Percentiles rank a stretch among this genome's conserved stretches.
These are phyloP conservation scores for Crambe crambe DNA, from an alignment of 37 sponge, comb jelly and placozoan species.

Conservation along the genomic window DNA sequence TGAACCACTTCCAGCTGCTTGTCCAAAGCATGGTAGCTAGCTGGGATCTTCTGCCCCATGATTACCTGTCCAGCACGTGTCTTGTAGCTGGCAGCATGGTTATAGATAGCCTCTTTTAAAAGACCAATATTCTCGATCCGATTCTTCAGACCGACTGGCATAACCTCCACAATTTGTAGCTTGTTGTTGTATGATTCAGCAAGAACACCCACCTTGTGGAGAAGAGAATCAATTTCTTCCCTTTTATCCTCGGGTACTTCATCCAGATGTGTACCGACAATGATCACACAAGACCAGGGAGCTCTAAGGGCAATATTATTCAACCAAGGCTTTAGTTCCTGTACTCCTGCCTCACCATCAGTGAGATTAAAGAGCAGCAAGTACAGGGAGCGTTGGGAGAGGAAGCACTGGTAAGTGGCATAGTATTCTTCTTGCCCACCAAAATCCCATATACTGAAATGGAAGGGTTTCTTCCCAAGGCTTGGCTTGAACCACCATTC, in stretches of 20 bases:
- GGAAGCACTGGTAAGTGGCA: slow-evolving; percentile 96
- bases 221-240: slow-evolving; percentile 33
- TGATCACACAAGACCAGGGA: slow-evolving; percentile 74
- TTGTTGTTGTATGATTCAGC: slow-evolving; percentile 36
- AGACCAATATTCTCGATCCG: slow-evolving; percentile 60
- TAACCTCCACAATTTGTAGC: slow-evolving; percentile 65
- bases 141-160: slow-evolving; percentile 59
- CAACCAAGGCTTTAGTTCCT: slow-evolving; percentile 90
- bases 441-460: slow-evolving; percentile 96
- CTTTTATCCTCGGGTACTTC: slow-evolving; percentile 62
- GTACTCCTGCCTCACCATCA: slow-evolving; percentile 72
- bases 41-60: slow-evolving; percentile 89
- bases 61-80: slow-evolving; percentile 36
- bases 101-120: slow-evolving; percentile 86
- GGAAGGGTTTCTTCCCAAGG: slow-evolving; percentile 44
- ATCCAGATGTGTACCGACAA: slow-evolving; percentile 88
- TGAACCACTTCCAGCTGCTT: slow-evolving; percentile 60
- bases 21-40: slow-evolving; percentile 85
- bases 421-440: slow-evolving; percentile 95
- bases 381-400: slow-evolving; percentile 89
- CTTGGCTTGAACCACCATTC: slow-evolving; percentile 73
- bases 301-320: slow-evolving; percentile 88
- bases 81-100: slow-evolving; percentile 66
- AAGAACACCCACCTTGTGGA: slow-evolving; percentile 47
- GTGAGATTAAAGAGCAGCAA: slow-evolving; percentile 83